Percentiles rank a stretch among this genome's conserved stretches.
phyloP scores from a whole-genome alignment of 2,888 invertebrate species.

The Dryadula phaetusa region DNA sequence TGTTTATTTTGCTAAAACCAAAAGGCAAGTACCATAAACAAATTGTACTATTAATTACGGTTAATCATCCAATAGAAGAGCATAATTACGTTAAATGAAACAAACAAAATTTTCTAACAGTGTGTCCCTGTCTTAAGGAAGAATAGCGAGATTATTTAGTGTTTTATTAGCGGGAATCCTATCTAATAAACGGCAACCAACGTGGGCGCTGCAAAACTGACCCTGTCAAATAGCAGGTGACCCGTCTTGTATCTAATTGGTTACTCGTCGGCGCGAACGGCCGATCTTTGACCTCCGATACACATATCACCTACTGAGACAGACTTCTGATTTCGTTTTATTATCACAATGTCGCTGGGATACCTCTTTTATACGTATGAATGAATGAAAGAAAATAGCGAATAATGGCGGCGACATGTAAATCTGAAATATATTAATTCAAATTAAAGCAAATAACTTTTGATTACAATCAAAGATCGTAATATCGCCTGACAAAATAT shows the following conservation, averaged over 20 bases:
- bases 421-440: background rate
- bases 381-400: background rate
- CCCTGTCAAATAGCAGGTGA: slow-evolving; percentile 69
- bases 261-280: slow-evolving; percentile 67
- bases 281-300: slow-evolving; percentile 79
- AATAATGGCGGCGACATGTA: background rate
- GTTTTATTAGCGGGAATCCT: background rate
- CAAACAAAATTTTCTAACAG: background rate
- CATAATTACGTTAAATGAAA: background rate
- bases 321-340: slow-evolving; percentile 52
- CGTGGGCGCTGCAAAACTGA: slow-evolving; percentile 69
- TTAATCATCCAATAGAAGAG: background rate
- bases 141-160: background rate
- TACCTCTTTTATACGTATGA: slow-evolving; percentile 15
- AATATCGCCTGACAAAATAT: slow-evolving; percentile 27
- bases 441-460: background rate
- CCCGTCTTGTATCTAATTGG: slow-evolving; percentile 74
- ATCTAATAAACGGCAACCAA: slow-evolving; percentile 30
- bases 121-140: background rate
- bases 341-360: slow-evolving; percentile 35
- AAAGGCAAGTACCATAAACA: background rate
- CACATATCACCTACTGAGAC: slow-evolving; percentile 68
- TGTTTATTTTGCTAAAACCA: slow-evolving; percentile 3
- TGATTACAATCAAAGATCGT: slow-evolving; percentile 12
- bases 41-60: background rate